phyloP scores from a whole-genome alignment of 2,888 invertebrate genomes.

The Cetonia aurata region DNA sequence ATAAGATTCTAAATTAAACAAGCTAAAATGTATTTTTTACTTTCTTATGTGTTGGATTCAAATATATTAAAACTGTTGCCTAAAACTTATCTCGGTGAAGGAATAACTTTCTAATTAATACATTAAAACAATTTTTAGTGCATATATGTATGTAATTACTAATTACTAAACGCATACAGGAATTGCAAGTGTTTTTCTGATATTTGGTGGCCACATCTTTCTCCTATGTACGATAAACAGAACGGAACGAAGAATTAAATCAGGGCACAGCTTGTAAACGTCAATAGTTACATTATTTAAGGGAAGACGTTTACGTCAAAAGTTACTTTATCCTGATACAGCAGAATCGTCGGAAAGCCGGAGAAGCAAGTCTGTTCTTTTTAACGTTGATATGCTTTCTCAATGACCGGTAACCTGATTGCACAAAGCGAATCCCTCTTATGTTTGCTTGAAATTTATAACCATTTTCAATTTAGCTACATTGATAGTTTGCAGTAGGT shows the following conservation, averaged over 20 bases:
- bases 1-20: too few relatives aligned
- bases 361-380: conserved; percentile 29
- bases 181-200: too few relatives aligned
- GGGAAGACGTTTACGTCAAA: conserved; percentile 45
- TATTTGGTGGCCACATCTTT: too few relatives aligned
- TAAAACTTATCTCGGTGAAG: too few relatives aligned
- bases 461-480: conserved; percentile 34
- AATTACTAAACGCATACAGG: too few relatives aligned
- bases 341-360: conserved; percentile 35
- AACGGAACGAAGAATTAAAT: conserved; percentile 44
- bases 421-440: conserved; percentile 15
- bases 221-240: too few relatives aligned
- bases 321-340: conserved; percentile 45
- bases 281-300: conserved; percentile 51
- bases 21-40: too few relatives aligned
- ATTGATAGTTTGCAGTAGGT: conserved; percentile 1
- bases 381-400: conserved; percentile 20
- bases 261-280: conserved; percentile 46
- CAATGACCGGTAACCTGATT: conserved; percentile 27
- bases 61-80: too few relatives aligned
- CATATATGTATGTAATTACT: too few relatives aligned
- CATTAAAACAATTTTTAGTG: too few relatives aligned
- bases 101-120: too few relatives aligned
- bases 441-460: conserved; percentile 27
- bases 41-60: too few relatives aligned